Percentiles rank a stretch among this genome's conserved stretches.
phyloP scores from a whole-genome alignment of 2,888 invertebrate genomes.

The Ochropleura plecta region DNA sequence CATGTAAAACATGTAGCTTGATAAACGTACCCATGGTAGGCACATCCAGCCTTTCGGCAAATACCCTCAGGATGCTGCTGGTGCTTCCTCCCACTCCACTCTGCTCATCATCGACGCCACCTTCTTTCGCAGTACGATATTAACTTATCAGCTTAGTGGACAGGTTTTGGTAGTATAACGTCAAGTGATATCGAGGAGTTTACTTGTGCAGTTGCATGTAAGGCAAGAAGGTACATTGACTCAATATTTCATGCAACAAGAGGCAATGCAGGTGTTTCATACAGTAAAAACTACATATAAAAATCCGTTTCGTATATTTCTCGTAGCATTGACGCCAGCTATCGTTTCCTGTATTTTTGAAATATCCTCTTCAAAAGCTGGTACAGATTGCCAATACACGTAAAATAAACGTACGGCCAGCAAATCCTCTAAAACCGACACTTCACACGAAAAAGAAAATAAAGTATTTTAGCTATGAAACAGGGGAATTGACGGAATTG shows the following conservation, averaged over 20 bases:
- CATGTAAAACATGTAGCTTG: too few species aligned
- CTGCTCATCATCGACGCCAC: too few species aligned
- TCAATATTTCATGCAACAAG: not conserved
- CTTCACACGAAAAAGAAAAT: conserved; percentile 38
- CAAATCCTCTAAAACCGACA: conserved; percentile 36
- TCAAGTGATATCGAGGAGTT: too few species aligned
- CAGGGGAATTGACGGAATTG: conserved; percentile 2
- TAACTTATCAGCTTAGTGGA: too few species aligned
- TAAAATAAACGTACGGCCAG: conserved; percentile 47
- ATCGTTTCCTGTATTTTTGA: conserved; percentile 44
- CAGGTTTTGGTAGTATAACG: not conserved
- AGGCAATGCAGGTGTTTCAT: not conserved
- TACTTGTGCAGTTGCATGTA: too few species aligned
- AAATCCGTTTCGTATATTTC: conserved; percentile 6
- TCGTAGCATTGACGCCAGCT: conserved; percentile 27
- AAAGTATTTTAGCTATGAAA: conserved; percentile 27
- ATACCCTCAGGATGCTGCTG: too few species aligned
- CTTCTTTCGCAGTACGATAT: too few species aligned
- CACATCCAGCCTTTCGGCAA: too few species aligned
- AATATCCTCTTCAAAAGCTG: conserved; percentile 39
- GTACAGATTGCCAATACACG: conserved; percentile 53
- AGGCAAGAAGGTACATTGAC: not conserved
- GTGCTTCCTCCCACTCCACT: too few species aligned
- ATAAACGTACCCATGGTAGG: too few species aligned
- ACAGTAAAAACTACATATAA: not conserved